Percentiles rank a stretch among this genome's conserved stretches.
phyloP scores from a whole-genome alignment of 1,140 invertebrate species.

The Artemia franciscana region DNA sequence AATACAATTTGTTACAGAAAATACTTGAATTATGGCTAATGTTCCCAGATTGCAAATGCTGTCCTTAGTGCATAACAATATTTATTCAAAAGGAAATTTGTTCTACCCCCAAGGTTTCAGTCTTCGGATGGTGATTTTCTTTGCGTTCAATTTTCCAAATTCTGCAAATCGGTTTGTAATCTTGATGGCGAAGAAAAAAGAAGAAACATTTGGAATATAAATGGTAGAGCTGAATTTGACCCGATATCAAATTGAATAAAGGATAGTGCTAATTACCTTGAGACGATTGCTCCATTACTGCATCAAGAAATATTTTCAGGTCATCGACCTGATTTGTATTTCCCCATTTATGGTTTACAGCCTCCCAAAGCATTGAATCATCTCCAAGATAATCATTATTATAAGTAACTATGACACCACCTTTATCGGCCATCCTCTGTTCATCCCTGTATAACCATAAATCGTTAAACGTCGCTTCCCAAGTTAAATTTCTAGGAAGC shows the following conservation, averaged over 20 bases:
- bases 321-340: constrained; percentile 26
- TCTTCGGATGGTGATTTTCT: too few relatives aligned
- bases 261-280: constrained; percentile 15
- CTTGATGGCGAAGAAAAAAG: too few relatives aligned
- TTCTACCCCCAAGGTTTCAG: too few relatives aligned
- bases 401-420: constrained; percentile 30
- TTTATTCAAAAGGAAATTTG: too few relatives aligned
- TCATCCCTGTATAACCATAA: constrained; percentile 26
- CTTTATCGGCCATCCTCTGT: background rate
- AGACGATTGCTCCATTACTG: constrained; percentile 15
- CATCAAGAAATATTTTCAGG: constrained; percentile 24
- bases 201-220: too few relatives aligned
- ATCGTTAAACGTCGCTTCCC: constrained; percentile 22
- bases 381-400: constrained; percentile 21
- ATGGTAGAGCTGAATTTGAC: too few relatives aligned
- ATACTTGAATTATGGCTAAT: too few relatives aligned
- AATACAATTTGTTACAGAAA: too few relatives aligned
- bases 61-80: too few relatives aligned
- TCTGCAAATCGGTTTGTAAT: too few relatives aligned
- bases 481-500: constrained; percentile 22
- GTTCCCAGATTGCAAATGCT: too few relatives aligned
- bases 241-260: background rate
- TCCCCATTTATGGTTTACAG: constrained; percentile 32
- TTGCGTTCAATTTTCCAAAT: too few relatives aligned
- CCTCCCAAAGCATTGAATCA: constrained; percentile 19